Base-by-base conservation (phyloP, 2,888 invertebrate genomes). In the Diadegma fenestrale region DNA sequence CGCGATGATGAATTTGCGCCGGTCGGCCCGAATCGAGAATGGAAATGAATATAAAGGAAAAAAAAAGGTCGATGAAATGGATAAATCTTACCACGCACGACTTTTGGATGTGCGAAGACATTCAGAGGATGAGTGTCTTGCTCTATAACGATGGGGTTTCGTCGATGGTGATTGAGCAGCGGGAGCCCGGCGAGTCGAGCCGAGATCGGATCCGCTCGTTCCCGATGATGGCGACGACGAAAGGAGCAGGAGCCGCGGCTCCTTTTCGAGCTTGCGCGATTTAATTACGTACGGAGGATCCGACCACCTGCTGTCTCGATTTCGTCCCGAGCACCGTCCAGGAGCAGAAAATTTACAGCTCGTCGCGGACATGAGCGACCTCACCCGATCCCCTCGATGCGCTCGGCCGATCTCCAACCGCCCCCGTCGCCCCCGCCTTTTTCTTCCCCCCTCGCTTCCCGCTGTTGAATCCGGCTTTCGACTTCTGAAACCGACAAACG, bases 71-170 rank as follows among this genome's bases (percentile, higher is more conserved):
- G n/a, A n/a, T n/a, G n/a, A n/a, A n/a, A n/a, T n/a, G n/a, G n/a
- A 76, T 75, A 84, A 82, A 83, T 84, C 92, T 93, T 90, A 92
- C 93, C 93, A 92, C 91, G 91, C 93, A 93, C 93, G 91, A 91
- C 91, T 93, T 93, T 90, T 92, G 92, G 90, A 92, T 92, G 92
- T 92, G 93, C 89, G 93, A 93, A 93, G 93, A 94, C 93, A 93
- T 93, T 94, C 93, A 92, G 92, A 93, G 91, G 87, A n/a, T n/a
- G n/a, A 88, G 89, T 91, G 89, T 91, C 92, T 90, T 89, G 88
- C 87, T 91, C 91, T 90, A 90, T 89, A 89, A 88, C 89, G 89
- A 90, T 89, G 89, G 88, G 89, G 89, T 89, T 89, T 90, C 88
- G 89, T 89, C 89, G 89, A 88, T 84, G 88, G 86, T 87, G 22